Conservation (phyloP, 2,113 vertebrate species). For the Brienomyrus longianalis region DNA sequence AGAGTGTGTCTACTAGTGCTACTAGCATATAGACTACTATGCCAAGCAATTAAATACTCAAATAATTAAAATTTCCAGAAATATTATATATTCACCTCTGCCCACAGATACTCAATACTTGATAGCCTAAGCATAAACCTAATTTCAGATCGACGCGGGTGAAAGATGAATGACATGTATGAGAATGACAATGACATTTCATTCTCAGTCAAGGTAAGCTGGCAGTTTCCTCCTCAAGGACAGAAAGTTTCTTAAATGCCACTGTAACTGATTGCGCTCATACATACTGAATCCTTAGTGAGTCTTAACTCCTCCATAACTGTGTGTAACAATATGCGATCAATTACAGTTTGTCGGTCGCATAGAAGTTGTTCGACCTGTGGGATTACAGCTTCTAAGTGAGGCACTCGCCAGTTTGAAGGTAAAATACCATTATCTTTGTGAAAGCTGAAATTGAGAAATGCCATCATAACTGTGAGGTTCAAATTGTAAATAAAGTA, state of each 20-base stretch:
- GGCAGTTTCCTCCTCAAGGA: background rate
- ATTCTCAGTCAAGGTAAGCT: conserved; percentile 54
- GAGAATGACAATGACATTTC: conserved; percentile 55
- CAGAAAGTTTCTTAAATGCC: background rate
- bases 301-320: background rate
- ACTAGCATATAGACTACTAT: background rate
- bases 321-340: background rate
- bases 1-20: background rate
- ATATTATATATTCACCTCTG: background rate
- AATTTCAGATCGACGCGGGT: background rate
- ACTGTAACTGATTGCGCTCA: background rate
- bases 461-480: background rate
- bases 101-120: background rate
- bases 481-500: background rate
- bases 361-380: conserved; percentile 43
- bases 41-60: background rate
- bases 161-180: conserved; percentile 44
- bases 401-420: conserved; percentile 46
- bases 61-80: background rate
- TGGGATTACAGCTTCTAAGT: conserved; percentile 50
- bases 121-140: background rate
- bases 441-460: background rate
- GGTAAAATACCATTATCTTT: conserved; percentile 29
- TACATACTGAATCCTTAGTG: background rate
- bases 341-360: conserved; percentile 55